phyloP scores from a whole-genome alignment of 2,113 vertebrate species.

The Macquaria australasica region DNA sequence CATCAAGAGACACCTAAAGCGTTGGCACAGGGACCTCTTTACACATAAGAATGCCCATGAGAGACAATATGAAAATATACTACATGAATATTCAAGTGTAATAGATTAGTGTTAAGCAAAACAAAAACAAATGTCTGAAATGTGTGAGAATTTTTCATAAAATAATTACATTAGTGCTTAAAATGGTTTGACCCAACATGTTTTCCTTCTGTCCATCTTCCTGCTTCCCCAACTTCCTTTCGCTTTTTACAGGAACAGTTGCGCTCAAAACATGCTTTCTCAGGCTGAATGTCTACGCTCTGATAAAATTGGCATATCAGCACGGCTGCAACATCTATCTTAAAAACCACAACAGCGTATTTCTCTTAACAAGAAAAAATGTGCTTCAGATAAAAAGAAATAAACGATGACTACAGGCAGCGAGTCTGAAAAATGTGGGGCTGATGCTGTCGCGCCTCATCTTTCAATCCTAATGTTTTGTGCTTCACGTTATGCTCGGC shows the following conservation, averaged over 20 bases:
- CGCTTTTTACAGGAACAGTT: background rate
- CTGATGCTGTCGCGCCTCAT: constrained; percentile 47
- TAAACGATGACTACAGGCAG: constrained; percentile 14
- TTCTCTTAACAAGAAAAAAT: constrained; percentile 36
- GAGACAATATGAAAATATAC: constrained; percentile 35
- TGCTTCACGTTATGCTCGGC: constrained; percentile 22
- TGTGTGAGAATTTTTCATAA: background rate
- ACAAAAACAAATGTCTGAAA: background rate
- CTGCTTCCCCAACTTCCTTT: background rate
- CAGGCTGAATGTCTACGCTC: background rate
- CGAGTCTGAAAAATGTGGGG: constrained; percentile 10
- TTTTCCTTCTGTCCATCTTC: background rate
- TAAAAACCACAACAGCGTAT: constrained; percentile 13
- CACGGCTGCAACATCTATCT: constrained; percentile 34
- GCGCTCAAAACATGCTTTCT: background rate
- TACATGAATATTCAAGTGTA: constrained; percentile 64
- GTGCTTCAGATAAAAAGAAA: constrained; percentile 26
- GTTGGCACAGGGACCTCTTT: constrained; percentile 54
- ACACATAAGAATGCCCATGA: constrained; percentile 18
- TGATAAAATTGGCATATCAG: constrained; percentile 32
- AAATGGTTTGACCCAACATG: background rate
- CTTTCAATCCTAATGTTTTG: constrained; percentile 48
- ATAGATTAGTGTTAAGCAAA: constrained; percentile 22
- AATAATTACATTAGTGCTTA: background rate
- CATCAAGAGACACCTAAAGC: constrained; percentile 36